These are phyloP conservation scores for Drosophila sechellia DNA, from an alignment of 1,140 invertebrate genomes.

Conservation along the genomic window DNA sequence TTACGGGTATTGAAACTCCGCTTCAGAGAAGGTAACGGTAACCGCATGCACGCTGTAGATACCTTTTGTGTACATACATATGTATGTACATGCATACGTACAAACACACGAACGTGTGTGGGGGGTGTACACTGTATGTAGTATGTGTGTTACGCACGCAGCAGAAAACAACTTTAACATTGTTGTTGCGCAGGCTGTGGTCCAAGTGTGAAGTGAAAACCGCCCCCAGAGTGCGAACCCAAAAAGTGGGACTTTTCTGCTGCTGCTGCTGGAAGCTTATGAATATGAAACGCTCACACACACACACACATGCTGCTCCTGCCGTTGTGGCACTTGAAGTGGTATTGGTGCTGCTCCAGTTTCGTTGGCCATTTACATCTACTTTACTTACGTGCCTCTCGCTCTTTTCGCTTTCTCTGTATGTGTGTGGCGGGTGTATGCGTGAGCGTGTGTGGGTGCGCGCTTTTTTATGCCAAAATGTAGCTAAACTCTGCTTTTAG, in stretches of 20 bases:
- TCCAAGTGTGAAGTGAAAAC: slow-evolving; percentile 78
- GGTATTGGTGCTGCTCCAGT: slow-evolving; percentile 62
- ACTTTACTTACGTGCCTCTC: slow-evolving; percentile 50
- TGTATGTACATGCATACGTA: neutral
- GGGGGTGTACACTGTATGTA: slow-evolving; percentile 9
- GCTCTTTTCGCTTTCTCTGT: slow-evolving; percentile 22
- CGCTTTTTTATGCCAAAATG: slow-evolving; percentile 63
- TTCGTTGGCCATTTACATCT: slow-evolving; percentile 62
- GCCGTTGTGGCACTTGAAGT: slow-evolving; percentile 13
- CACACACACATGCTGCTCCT: slow-evolving; percentile 35
- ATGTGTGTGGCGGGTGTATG: slow-evolving; percentile 5
- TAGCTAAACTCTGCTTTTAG: slow-evolving; percentile 41
- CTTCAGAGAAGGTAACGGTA: slow-evolving; percentile 16
- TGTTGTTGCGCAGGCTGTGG: slow-evolving; percentile 63
- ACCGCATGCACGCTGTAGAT: slow-evolving; percentile 41
- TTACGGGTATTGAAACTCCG: slow-evolving; percentile 11
- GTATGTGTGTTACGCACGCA: slow-evolving; percentile 71
- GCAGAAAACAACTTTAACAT: slow-evolving; percentile 76
- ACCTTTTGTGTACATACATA: neutral
- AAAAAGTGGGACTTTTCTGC: slow-evolving; percentile 72
- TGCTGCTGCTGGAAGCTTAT: slow-evolving; percentile 55
- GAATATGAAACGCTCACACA: slow-evolving; percentile 67
- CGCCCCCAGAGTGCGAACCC: slow-evolving; percentile 64
- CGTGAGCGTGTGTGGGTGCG: slow-evolving; percentile 35
- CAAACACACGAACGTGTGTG: neutral